Base-by-base conservation (phyloP, 1,140 invertebrate species). In the Drosophila nebulosa region DNA sequence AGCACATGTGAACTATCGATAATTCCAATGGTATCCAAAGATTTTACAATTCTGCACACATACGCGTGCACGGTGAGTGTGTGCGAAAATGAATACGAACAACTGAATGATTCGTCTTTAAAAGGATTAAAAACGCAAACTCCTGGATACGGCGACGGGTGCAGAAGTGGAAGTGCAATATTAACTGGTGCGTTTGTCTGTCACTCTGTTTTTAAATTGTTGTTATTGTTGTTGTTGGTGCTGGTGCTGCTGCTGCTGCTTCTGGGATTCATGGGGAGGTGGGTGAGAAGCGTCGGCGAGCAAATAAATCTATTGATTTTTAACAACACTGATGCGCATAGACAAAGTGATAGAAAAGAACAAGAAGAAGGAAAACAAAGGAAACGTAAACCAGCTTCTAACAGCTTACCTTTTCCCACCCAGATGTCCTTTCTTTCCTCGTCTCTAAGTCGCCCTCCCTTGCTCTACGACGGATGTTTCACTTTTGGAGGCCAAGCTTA, bases 401-500 rank as follows among this genome's bases (percentile, higher is more conserved):
- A 46, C 16, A 7, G 39, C 18, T 42, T 10, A 36, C 35, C n/a
- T 21, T 27, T 5, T 53, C 22, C 53, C 56, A 26, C 16, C 4
- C 24, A n/a, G 6, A 4, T 32, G 30, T 32, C 30, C 27, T 30
- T 30, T 2, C 27, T 30, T 30, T 1, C 1, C 27, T 10, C 7
- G 6, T 30, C 27, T 30, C 27, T 10, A 2, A 1, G 6, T 30
- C 27, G 1, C 27, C 9, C 16, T 18, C 30, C 16, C 16, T 10
- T 18, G 9, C 62, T 16, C 35, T 9, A 0, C 18, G 21, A 9
- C 4, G 21, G 32, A 14, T 64, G 22, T 32, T 32, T 32, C 12
- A 3, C 3, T 64, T 79, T 85, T 85, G 63, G 77, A 85, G 80
- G 80, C 80, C 80, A 85, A 85, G 77, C 77, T 85, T 85, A 84